Conservation (phyloP, 2,888 invertebrate species). For the Electrophaes corylata region DNA sequence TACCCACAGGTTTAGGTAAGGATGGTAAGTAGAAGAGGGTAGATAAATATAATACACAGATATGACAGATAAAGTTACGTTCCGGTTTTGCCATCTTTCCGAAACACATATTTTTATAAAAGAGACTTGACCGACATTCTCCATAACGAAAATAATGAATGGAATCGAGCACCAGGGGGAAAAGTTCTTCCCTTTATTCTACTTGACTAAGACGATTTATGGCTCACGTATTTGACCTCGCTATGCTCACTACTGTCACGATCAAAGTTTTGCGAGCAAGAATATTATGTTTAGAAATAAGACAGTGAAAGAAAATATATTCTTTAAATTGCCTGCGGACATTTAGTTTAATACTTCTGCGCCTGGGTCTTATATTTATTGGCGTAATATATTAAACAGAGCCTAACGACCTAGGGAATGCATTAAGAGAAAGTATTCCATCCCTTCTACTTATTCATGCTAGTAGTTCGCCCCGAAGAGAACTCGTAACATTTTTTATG, state of each 20-base stretch:
- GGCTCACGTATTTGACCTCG: slow-evolving; percentile 74
- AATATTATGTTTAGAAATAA: slow-evolving; percentile 57
- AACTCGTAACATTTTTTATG: too few relatives aligned
- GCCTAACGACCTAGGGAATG: slow-evolving; percentile 28
- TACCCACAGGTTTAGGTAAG: too few relatives aligned
- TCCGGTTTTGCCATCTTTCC: too few relatives aligned
- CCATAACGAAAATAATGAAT: slow-evolving; percentile 64
- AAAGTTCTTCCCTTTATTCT: slow-evolving; percentile 62
- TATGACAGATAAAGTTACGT: too few relatives aligned
- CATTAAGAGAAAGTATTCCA: slow-evolving; percentile 7
- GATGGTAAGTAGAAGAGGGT: too few relatives aligned
- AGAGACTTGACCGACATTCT: slow-evolving; percentile 37
- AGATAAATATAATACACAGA: too few relatives aligned
- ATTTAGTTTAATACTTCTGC: slow-evolving; percentile 46
- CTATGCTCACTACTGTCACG: slow-evolving; percentile 59
- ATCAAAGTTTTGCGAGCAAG: slow-evolving; percentile 63
- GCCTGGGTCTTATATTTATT: slow-evolving; percentile 27
- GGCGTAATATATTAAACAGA: slow-evolving; percentile 34
- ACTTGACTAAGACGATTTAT: slow-evolving; percentile 67
- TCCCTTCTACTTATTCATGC: too few relatives aligned
- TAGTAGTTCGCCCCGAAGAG: too few relatives aligned
- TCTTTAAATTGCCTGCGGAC: slow-evolving; percentile 49
- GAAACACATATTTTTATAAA: slow-evolving; percentile 37
- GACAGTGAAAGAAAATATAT: slow-evolving; percentile 50
- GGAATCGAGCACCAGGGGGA: slow-evolving; percentile 60